These are phyloP conservation scores for Microtus ochrogaster DNA, from an alignment of 2,113 vertebrate genomes.

Conservation along the genomic window DNA sequence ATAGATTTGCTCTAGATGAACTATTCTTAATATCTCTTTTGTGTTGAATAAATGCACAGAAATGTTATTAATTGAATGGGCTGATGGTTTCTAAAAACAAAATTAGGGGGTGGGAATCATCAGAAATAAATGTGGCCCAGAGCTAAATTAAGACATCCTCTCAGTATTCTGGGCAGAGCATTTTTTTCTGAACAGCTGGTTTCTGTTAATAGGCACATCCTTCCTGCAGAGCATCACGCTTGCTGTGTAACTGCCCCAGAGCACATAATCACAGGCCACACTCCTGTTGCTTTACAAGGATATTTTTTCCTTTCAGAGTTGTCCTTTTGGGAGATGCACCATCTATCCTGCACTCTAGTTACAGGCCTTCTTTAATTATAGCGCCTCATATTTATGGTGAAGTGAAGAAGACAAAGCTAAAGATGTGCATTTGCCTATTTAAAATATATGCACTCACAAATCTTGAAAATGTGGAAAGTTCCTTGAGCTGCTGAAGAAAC, in stretches of 20 bases:
- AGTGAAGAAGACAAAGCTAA: constrained; percentile 25
- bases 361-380: constrained; percentile 71
- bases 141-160: constrained; percentile 82
- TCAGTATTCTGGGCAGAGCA: constrained; percentile 70
- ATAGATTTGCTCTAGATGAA: constrained; percentile 45
- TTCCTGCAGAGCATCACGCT: constrained; percentile 57
- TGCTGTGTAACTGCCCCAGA: constrained; percentile 64
- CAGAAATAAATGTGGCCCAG: constrained; percentile 71
- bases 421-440: constrained; percentile 40
- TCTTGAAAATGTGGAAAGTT: constrained; percentile 52
- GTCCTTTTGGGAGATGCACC: constrained; percentile 63
- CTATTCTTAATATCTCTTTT: constrained; percentile 60
- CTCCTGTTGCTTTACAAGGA: constrained; percentile 63
- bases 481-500: neutral
- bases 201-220: constrained; percentile 77
- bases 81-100: constrained; percentile 39
- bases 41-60: constrained; percentile 26
- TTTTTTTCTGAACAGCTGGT: constrained; percentile 78
- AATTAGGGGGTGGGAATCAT: neutral
- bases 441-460: constrained; percentile 63
- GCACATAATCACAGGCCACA: constrained; percentile 53
- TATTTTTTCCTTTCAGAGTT: constrained; percentile 45
- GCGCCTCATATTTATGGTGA: constrained; percentile 31
- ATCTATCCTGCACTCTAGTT: constrained; percentile 47
- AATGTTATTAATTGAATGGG: constrained; percentile 73